A percentile compares a stretch with the other conserved stretches of the same genome.
These are phyloP conservation scores for Iselma pallidipennis DNA, from an alignment of 2,888 invertebrate genomes.

Conservation along the genomic window DNA sequence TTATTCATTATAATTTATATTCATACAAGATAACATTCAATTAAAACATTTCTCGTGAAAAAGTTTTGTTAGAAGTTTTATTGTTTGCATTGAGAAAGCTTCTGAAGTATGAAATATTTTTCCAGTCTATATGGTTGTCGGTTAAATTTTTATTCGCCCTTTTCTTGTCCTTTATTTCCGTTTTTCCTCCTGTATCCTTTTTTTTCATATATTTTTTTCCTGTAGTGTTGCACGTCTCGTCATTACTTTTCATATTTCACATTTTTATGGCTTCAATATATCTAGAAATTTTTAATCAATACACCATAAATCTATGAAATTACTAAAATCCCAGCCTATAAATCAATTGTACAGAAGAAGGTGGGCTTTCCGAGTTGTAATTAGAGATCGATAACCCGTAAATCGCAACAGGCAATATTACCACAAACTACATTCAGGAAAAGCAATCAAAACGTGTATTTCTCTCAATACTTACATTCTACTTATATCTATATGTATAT, in stretches of 20 bases:
- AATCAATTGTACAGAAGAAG: conserved; percentile 16
- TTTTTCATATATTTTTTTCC: not conserved
- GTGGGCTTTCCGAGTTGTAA: conserved; percentile 25
- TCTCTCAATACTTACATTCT: too few relatives aligned
- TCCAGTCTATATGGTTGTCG: not conserved
- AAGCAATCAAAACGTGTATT: conserved; percentile 23
- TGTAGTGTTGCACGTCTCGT: not conserved
- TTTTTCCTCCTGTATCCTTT: not conserved
- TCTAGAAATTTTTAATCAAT: conserved; percentile 22
- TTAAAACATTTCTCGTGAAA: not conserved
- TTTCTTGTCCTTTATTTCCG: not conserved
- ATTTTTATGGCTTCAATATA: conserved; percentile 8
- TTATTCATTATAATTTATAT: not conserved
- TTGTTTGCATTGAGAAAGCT: not conserved
- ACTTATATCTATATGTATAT: not conserved
- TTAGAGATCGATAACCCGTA: conserved; percentile 33
- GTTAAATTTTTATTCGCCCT: not conserved
- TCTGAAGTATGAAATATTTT: not conserved
- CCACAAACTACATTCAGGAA: conserved; percentile 29
- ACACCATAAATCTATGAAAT: conserved; percentile 23
- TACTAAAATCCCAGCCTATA: conserved; percentile 23
- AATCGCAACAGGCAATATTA: conserved; percentile 32
- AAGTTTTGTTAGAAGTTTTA: not conserved
- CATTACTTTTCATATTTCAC: not conserved
- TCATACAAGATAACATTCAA: not conserved